phyloP scores from a whole-genome alignment of 2,797 vertebrate genomes.

The Amblyraja radiata region DNA sequence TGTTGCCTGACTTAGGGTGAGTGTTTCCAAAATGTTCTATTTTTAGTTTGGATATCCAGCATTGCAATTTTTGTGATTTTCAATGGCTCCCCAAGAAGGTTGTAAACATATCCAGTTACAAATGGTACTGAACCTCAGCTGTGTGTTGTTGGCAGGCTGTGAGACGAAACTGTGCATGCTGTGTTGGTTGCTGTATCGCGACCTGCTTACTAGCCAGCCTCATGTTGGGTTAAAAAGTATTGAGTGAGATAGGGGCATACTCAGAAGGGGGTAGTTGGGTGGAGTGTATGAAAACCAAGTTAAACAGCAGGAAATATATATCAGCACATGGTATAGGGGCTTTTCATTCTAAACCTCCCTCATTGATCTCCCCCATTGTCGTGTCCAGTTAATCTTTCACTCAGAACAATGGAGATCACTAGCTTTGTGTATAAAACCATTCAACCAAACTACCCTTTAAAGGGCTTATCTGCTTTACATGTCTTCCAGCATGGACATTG shows the following conservation, averaged over 20 bases:
- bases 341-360: not conserved
- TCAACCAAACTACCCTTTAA: not conserved
- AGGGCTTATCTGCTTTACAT: not conserved
- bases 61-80: too few relatives aligned
- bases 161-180: not conserved
- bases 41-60: too few relatives aligned
- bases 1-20: too few relatives aligned
- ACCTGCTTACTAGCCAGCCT: too few relatives aligned
- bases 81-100: too few relatives aligned
- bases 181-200: too few relatives aligned
- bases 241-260: not conserved
- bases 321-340: not conserved
- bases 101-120: not conserved
- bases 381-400: not conserved
- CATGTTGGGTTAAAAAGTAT: not conserved
- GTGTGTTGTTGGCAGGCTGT: not conserved
- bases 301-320: not conserved
- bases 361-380: not conserved
- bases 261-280: not conserved
- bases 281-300: too few relatives aligned
- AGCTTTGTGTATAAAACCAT: not conserved
- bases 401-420: not conserved
- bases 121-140: too few relatives aligned
- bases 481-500: too few relatives aligned
- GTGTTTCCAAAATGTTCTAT: too few relatives aligned